Evolutionary conservation across 1,140 invertebrate genomes (phyloP).

Genomic region (Drosophila pectinifera): DNA sequence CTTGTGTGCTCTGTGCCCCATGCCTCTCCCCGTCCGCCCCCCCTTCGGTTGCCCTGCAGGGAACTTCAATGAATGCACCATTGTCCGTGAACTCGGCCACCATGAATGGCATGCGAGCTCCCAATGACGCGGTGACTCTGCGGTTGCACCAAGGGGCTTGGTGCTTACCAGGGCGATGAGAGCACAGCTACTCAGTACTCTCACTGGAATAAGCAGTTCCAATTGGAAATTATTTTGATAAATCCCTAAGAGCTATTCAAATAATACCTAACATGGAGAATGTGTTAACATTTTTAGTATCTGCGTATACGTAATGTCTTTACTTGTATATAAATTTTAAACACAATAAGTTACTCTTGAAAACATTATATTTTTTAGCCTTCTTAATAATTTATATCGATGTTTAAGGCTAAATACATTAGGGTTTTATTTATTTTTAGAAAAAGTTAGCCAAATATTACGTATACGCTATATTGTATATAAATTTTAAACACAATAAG

Average conservation of each 20-base stretch:
- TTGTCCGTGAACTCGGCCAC: constrained; percentile 72
- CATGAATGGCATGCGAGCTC: constrained; percentile 53
- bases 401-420: background rate
- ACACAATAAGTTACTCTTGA: background rate
- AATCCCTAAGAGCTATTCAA: background rate
- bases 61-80: constrained; percentile 73
- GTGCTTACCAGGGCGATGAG: background rate
- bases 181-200: background rate
- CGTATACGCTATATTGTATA: too few species aligned
- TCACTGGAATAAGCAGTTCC: background rate
- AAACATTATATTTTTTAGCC: too few species aligned
- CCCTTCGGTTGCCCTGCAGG: constrained; percentile 26
- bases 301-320: background rate
- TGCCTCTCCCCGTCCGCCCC: background rate
- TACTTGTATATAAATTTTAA: too few species aligned
- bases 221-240: background rate
- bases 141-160: constrained; percentile 19
- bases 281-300: background rate
- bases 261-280: background rate
- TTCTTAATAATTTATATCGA: too few species aligned
- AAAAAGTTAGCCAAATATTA: background rate
- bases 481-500: too few species aligned
- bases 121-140: constrained; percentile 63
- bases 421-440: background rate
- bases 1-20: constrained; percentile 25